Evolutionary conservation across 2,113 vertebrate species (phyloP).

Genomic region (Perca schrenkii): DNA sequence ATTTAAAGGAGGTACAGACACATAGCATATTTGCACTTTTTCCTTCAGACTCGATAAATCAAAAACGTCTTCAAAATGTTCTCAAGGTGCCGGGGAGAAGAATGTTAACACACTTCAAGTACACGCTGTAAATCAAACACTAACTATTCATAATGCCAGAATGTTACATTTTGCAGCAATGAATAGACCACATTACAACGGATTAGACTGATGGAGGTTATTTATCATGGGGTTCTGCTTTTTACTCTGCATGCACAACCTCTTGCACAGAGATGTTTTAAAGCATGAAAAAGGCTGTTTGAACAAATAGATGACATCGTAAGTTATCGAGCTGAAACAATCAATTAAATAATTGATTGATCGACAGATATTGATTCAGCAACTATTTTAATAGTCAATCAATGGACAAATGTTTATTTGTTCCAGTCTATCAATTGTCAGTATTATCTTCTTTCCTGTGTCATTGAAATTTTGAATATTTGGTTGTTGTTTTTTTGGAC

Average conservation of each 20-base stretch:
- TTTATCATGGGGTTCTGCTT: not conserved
- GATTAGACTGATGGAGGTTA: not conserved
- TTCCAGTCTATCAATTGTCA: not conserved
- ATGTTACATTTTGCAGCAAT: not conserved
- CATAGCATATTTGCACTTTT: not conserved
- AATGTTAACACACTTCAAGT: slow-evolving; percentile 36
- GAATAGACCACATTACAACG: not conserved
- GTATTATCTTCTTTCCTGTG: not conserved
- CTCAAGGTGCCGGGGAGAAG: not conserved
- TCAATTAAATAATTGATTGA: not conserved
- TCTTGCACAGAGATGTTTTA: not conserved
- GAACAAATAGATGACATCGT: not conserved
- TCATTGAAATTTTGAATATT: not conserved
- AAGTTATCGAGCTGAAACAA: not conserved
- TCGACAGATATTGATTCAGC: not conserved
- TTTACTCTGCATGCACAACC: not conserved
- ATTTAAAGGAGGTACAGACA: not conserved
- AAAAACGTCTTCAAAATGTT: not conserved
- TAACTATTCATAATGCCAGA: not conserved
- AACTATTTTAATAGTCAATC: not conserved
- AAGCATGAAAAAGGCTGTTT: not conserved
- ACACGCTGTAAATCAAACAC: slow-evolving; percentile 23
- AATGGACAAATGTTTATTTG: not conserved
- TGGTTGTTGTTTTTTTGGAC: not conserved
- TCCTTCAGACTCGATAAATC: slow-evolving; percentile 1